Conservation (phyloP, 2,888 invertebrate genomes). For the Adela reaumurella region DNA sequence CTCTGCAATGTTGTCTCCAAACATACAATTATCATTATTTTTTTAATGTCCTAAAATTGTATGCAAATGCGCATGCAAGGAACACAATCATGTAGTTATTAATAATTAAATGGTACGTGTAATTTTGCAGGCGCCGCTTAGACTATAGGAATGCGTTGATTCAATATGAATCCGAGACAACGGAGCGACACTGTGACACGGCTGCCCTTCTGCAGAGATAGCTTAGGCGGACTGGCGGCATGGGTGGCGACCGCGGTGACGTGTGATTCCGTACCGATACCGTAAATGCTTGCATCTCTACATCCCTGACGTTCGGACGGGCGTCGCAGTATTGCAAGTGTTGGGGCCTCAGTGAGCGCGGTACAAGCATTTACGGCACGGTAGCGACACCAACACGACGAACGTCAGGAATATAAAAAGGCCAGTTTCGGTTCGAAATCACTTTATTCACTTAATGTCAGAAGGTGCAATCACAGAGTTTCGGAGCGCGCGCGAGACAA, state of each 20-base stretch:
- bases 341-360: constrained; percentile 20
- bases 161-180: too few relatives aligned
- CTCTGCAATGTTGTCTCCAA: too few relatives aligned
- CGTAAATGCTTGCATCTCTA: constrained; percentile 57
- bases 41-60: too few relatives aligned
- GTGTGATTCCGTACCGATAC: constrained; percentile 18
- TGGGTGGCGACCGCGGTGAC: neutral
- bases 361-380: constrained; percentile 48
- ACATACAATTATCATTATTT: too few relatives aligned
- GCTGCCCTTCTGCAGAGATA: too few relatives aligned
- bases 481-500: constrained; percentile 23
- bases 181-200: too few relatives aligned
- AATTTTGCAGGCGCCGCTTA: too few relatives aligned
- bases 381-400: constrained; percentile 52
- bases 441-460: constrained; percentile 39
- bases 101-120: too few relatives aligned
- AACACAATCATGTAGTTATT: too few relatives aligned
- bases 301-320: constrained; percentile 69
- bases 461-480: constrained; percentile 6
- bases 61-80: too few relatives aligned
- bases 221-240: neutral
- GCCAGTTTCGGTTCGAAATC: constrained; percentile 16
- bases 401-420: constrained; percentile 55
- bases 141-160: too few relatives aligned
- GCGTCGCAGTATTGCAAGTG: constrained; percentile 62